phyloP scores from a whole-genome alignment of 2,113 vertebrate genomes.

The Hipposideros armiger region DNA sequence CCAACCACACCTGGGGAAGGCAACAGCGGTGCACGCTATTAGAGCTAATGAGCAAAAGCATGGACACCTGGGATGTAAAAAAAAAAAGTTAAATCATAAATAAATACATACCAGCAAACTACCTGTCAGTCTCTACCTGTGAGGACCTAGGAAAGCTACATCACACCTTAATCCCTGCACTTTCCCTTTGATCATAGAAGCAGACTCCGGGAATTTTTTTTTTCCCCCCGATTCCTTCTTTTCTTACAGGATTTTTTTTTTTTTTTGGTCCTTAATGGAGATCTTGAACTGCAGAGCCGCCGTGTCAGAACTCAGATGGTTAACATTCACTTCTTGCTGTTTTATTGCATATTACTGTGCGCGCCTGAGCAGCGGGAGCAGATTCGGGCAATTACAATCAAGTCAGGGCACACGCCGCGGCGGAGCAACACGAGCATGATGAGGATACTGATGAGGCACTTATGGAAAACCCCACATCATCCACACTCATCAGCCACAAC shows the following conservation, averaged over 20 bases:
- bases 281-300: constrained; percentile 90
- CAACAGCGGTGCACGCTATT: not conserved
- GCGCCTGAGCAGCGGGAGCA: constrained; percentile 98
- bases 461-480: constrained; percentile 97
- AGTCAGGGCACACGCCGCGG: constrained; percentile 99
- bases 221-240: constrained; percentile 40
- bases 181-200: constrained; percentile 50
- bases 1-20: constrained; percentile 38
- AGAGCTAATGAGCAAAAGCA: constrained; percentile 55
- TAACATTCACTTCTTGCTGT: constrained; percentile 95
- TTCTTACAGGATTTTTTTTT: constrained; percentile 41
- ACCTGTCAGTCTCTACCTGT: constrained; percentile 58
- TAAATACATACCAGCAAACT: constrained; percentile 48
- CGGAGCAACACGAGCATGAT: constrained; percentile 98
- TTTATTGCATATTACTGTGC: constrained; percentile 98
- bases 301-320: constrained; percentile 93
- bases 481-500: constrained; percentile 94
- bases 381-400: constrained; percentile 99
- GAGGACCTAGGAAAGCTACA: not conserved
- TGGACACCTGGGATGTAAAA: constrained; percentile 47
- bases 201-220: constrained; percentile 73
- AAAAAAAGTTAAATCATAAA: constrained; percentile 20
- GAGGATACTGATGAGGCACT: constrained; percentile 99
- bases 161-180: constrained; percentile 27
- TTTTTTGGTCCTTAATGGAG: constrained; percentile 87